Evolutionary conservation across 2,797 vertebrate genomes (phyloP).

Genomic region (Chrysolophus pictus): DNA sequence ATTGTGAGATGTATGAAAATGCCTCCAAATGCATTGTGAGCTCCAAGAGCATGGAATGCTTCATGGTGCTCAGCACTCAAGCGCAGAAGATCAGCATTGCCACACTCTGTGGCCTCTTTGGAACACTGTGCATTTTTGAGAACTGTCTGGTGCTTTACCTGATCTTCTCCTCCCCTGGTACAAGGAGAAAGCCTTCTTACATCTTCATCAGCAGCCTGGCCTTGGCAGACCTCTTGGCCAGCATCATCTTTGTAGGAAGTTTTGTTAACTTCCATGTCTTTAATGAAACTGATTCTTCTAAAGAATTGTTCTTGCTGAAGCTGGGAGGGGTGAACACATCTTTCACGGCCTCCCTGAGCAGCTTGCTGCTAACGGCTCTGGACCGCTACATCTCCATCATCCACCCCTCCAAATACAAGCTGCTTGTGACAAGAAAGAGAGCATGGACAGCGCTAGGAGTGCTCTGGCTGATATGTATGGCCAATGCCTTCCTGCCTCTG

Average conservation of each 20-base stretch:
- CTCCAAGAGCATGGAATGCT: constrained; percentile 76
- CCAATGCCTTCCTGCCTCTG: constrained; percentile 88
- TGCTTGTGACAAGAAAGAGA: constrained; percentile 84
- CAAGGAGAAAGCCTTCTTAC: constrained; percentile 89
- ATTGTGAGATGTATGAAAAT: constrained; percentile 16
- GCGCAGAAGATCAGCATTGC: constrained; percentile 81
- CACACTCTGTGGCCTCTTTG: constrained; percentile 84
- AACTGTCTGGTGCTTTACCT: constrained; percentile 86
- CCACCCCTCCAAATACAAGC: constrained; percentile 84
- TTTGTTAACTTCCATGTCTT: constrained; percentile 93
- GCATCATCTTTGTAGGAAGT: constrained; percentile 86
- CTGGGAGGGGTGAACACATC: constrained; percentile 89
- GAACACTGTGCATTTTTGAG: constrained; percentile 86
- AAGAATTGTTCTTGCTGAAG: constrained; percentile 86
- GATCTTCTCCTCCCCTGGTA: constrained; percentile 81
- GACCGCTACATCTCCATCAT: constrained; percentile 94
- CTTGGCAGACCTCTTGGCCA: constrained; percentile 89
- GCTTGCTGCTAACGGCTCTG: constrained; percentile 90
- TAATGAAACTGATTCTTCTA: constrained; percentile 49
- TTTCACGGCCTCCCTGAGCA: constrained; percentile 92
- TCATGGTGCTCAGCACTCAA: constrained; percentile 81
- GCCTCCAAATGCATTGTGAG: constrained; percentile 8
- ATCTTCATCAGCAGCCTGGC: constrained; percentile 92
- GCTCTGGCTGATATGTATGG: constrained; percentile 83
- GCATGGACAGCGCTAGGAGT: constrained; percentile 81